Conservation (phyloP, 2,888 invertebrate genomes). For the Caenorhabditis sp. region DNA sequence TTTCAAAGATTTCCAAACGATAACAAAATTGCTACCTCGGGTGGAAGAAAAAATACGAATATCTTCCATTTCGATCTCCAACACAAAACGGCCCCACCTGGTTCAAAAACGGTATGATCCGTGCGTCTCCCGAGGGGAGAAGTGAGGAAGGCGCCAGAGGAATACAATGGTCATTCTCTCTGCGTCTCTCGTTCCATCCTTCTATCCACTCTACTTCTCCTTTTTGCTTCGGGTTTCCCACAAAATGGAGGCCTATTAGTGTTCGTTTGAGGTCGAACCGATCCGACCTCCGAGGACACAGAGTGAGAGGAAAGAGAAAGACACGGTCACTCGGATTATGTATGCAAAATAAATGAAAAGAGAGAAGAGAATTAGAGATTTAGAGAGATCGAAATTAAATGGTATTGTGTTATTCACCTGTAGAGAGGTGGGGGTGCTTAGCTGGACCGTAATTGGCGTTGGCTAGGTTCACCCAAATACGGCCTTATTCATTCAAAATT, state of each 20-base stretch:
- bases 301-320: neutral
- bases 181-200: neutral
- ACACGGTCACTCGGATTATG: constrained; percentile 58
- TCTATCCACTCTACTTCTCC: neutral
- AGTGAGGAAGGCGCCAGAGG: constrained; percentile 17
- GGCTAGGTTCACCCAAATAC: too few relatives aligned
- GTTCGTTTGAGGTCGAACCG: constrained; percentile 62
- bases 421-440: constrained; percentile 11
- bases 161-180: constrained; percentile 18
- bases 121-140: neutral
- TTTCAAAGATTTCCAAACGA: neutral
- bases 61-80: neutral
- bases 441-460: neutral
- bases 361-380: constrained; percentile 35
- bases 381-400: constrained; percentile 23
- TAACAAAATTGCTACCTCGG: constrained; percentile 4
- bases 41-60: constrained; percentile 16
- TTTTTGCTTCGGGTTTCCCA: constrained; percentile 34
- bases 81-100: neutral
- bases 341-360: constrained; percentile 26
- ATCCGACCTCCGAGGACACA: constrained; percentile 6
- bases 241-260: constrained; percentile 63
- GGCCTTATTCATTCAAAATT: too few relatives aligned
- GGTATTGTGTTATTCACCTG: constrained; percentile 1
- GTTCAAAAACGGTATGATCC: constrained; percentile 19